Evolutionary conservation across 2,113 vertebrate species (phyloP), one percentile per base, ranked within the genome.

Genomic region (Perca schrenkii): DNA sequence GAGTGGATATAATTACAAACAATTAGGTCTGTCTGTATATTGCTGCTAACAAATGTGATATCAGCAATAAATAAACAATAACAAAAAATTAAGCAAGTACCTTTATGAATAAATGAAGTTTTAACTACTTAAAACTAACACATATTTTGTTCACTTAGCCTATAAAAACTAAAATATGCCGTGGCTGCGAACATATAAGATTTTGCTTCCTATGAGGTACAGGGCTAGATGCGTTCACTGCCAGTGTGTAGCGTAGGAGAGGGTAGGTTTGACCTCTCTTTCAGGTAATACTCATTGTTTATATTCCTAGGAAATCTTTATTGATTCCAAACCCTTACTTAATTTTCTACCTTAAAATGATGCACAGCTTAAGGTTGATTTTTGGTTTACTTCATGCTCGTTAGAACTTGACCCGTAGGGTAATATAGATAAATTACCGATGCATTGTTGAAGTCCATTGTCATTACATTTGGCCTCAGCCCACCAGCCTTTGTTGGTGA

Each of bases 401-500:
- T 57, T 49, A 74, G 0, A 56, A 50, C 2, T 5, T 40, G 8
- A 60, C 0, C 6, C 16, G 34, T 56, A 61, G 54, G 12, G 14
- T 1, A 67, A 0, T 58, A 63, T 54, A 61, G n/a, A 66, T 25
- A 1, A 43, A 63, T 92, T 93, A 95, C 92, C 74, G 19, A 94
- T 91, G 86, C 94, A 94, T 12, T 0, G 0, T 17, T 61, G 3
- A 7, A 52, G 4, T 63, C 1, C 11, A 52, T 34, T 12, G 0
- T 13, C 0, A 4, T 0, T 0, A 78, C 94, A 95, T 14, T 0
- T 70, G 13, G 81, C 66, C 60, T 46, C 22, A 58, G 34, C 66
- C 94, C 92, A 94, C 92, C 92, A 92, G 49, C 78, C 72, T 19
- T 85, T 60, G 28, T 85, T 60, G 25, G 0, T 53, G 16, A 2